These are phyloP conservation scores for Lasioglossum pauxillum DNA, from an alignment of 2,888 invertebrate genomes.

Conservation along the genomic window DNA sequence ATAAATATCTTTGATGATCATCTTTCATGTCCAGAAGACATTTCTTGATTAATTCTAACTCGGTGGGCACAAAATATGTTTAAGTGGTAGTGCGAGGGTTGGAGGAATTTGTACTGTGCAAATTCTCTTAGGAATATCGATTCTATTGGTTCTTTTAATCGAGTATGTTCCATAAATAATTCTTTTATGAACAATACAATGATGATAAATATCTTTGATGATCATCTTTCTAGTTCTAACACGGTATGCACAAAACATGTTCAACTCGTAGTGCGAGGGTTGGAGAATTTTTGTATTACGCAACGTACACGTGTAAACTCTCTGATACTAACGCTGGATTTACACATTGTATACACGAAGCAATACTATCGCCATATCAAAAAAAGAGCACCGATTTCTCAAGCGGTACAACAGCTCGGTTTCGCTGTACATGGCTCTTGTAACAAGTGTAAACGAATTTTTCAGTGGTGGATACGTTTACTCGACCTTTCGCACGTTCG, in stretches of 20 bases:
- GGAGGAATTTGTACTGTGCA: neutral
- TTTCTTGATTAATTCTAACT: no score
- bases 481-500: conserved; percentile 2
- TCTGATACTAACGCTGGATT: neutral
- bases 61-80: no score
- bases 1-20: no score
- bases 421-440: neutral
- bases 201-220: no score
- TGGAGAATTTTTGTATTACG: neutral
- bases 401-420: neutral
- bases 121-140: no score
- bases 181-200: no score
- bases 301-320: neutral
- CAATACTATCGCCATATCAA: neutral
- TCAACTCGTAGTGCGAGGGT: neutral
- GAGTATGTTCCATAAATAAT: no score
- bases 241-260: no score
- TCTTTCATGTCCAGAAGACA: no score
- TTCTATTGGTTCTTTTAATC: no score
- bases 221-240: no score
- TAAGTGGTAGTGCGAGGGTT: neutral
- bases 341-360: neutral
- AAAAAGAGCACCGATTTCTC: neutral
- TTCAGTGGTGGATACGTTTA: neutral
- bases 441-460: conserved; percentile 8